phyloP scores from a whole-genome alignment of 1,140 invertebrate species.

The Venustaconcha ellipsiformis region DNA sequence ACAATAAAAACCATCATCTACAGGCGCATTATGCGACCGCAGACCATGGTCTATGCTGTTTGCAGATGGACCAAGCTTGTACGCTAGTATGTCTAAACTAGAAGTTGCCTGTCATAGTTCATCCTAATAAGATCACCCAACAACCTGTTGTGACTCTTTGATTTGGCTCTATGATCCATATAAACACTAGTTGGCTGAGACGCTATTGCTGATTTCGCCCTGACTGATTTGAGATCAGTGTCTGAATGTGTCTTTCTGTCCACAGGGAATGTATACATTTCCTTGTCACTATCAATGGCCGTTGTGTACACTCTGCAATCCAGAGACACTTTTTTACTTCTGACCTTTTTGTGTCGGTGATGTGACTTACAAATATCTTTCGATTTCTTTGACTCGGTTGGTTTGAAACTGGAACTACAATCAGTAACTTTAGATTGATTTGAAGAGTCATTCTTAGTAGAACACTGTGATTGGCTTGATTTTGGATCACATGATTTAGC shows the following conservation, averaged over 20 bases:
- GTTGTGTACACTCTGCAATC: slow-evolving; percentile 23
- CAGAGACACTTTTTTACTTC: slow-evolving; percentile 24
- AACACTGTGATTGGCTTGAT: slow-evolving; percentile 2
- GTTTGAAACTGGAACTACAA: slow-evolving; percentile 3
- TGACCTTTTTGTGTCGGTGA: slow-evolving; percentile 4
- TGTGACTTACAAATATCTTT: slow-evolving; percentile 19
- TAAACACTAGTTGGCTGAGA: slow-evolving; percentile 35
- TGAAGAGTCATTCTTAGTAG: slow-evolving; percentile 14
- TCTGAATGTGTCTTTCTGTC: slow-evolving; percentile 17
- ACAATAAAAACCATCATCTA: too few species aligned
- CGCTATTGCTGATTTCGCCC: slow-evolving; percentile 19
- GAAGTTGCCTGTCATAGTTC: slow-evolving; percentile 45
- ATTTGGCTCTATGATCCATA: slow-evolving; percentile 39
- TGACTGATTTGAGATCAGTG: slow-evolving; percentile 23
- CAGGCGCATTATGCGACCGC: too few species aligned
- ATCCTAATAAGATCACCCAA: slow-evolving; percentile 42
- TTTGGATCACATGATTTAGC: slow-evolving; percentile 9
- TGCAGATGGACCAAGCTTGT: too few species aligned
- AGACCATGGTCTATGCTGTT: too few species aligned
- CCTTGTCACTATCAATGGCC: slow-evolving; percentile 32
- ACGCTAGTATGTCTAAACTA: too few species aligned
- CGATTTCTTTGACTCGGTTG: slow-evolving; percentile 15
- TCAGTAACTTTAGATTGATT: slow-evolving; percentile 6
- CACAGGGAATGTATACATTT: slow-evolving; percentile 44
- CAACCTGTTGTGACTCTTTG: slow-evolving; percentile 32